Evolutionary conservation across 2,797 vertebrate genomes (phyloP).

Genomic region (Poecile montanus): DNA sequence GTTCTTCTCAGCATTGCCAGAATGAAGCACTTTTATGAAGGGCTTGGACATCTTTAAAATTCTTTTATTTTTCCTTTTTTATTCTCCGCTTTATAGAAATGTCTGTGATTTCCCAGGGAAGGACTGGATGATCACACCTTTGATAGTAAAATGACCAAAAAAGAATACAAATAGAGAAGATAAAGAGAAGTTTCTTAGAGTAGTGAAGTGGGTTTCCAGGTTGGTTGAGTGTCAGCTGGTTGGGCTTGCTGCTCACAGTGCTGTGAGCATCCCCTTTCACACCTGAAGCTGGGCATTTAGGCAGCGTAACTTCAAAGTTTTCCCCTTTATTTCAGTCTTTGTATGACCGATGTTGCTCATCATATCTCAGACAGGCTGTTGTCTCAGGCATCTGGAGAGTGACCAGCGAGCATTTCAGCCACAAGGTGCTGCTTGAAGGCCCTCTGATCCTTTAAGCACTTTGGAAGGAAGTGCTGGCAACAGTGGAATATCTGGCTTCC

Average conservation of each 20-base stretch:
- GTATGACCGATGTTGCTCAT: background rate
- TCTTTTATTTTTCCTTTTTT: background rate
- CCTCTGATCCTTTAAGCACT: background rate
- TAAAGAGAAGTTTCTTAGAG: background rate
- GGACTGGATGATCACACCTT: background rate
- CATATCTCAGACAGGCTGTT: background rate
- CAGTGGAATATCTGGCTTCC: background rate
- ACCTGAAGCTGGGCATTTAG: background rate
- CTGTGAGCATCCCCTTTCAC: background rate
- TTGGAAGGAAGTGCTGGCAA: background rate
- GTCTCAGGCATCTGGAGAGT: background rate
- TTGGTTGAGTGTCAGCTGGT: background rate
- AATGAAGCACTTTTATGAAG: background rate
- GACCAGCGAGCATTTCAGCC: background rate
- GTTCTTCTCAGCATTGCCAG: background rate
- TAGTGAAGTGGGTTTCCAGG: background rate
- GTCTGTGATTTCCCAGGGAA: background rate
- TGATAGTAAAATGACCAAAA: background rate
- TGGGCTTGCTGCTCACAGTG: background rate
- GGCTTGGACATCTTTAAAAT: background rate
- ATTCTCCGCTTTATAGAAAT: background rate
- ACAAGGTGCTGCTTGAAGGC: background rate
- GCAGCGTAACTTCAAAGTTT: rapidly evolving
- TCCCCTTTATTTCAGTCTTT: background rate
- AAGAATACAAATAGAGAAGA: background rate